Percentiles rank a stretch among this genome's conserved stretches.
Conservation (phyloP, 2,888 invertebrate species). For the Cataglyphis rosenhaueri region DNA sequence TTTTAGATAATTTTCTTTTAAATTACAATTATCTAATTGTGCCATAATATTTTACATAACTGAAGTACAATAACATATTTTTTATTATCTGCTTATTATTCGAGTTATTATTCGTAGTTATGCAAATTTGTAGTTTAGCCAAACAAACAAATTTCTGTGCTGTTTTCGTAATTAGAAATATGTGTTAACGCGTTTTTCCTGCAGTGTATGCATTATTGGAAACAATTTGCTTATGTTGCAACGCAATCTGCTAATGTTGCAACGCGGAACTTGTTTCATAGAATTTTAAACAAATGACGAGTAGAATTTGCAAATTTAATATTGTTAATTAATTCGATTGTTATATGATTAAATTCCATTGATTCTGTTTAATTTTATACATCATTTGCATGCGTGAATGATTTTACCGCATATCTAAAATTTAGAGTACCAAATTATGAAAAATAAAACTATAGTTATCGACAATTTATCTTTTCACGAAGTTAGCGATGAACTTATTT, state of each 20-base stretch:
- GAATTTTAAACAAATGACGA: neutral
- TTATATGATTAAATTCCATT: neutral
- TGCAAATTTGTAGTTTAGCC: neutral
- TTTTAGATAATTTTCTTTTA: neutral
- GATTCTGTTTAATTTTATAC: neutral
- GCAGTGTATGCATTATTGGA: neutral
- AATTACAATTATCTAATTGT: neutral
- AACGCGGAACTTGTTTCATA: neutral
- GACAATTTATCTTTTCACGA: too few relatives aligned
- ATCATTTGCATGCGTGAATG: neutral
- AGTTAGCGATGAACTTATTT: too few relatives aligned
- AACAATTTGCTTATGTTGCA: neutral
- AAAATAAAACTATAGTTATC: too few relatives aligned
- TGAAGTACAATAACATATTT: neutral
- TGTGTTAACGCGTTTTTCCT: neutral
- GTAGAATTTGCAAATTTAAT: neutral
- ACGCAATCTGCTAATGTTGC: neutral
- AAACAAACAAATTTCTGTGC: neutral
- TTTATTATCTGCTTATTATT: neutral
- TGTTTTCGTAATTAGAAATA: neutral
- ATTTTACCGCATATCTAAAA: neutral
- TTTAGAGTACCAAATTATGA: neutral
- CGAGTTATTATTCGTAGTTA: neutral
- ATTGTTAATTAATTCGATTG: neutral
- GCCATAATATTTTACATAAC: neutral